phyloP scores from a whole-genome alignment of 2,888 invertebrate species.

The Epinotia brunnichana region DNA sequence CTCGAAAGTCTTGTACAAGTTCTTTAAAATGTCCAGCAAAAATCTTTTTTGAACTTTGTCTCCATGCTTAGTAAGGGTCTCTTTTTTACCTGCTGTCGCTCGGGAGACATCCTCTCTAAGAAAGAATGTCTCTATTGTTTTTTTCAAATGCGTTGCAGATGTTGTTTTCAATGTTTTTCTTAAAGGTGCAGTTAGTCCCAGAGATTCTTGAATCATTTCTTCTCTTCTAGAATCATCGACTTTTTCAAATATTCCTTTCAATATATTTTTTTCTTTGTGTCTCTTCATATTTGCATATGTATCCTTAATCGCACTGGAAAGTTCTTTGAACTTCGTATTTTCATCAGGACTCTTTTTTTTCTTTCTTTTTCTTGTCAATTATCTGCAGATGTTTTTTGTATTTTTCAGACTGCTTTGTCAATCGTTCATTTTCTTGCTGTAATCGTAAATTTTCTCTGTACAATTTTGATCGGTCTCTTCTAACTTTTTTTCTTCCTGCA shows the following conservation, averaged over 20 bases:
- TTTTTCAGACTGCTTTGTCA: not conserved
- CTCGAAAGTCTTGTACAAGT: conserved; percentile 25
- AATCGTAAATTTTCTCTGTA: not conserved
- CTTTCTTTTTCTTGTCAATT: not conserved
- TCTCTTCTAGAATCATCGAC: not conserved
- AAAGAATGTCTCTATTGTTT: conserved; percentile 28
- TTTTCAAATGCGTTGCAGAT: conserved; percentile 12
- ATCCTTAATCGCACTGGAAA: not conserved
- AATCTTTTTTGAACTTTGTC: conserved; percentile 29
- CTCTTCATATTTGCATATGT: not conserved
- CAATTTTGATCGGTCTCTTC: not conserved
- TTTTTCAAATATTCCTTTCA: conserved; percentile 40
- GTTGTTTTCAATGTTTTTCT: not conserved
- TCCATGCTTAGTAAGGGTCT: conserved; percentile 25
- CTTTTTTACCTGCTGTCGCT: conserved; percentile 33
- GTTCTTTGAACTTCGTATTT: not conserved
- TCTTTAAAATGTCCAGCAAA: conserved; percentile 29
- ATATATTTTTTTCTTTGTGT: not conserved
- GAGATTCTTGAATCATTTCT: not conserved
- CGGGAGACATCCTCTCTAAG: conserved; percentile 36
- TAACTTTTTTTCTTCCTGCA: not conserved
- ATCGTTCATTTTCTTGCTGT: not conserved
- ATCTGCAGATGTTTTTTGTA: not conserved
- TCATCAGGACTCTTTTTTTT: not conserved
- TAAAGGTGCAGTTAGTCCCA: not conserved